phyloP scores from a whole-genome alignment of 2,888 invertebrate species.

The Sarcophaga caerulescens region DNA sequence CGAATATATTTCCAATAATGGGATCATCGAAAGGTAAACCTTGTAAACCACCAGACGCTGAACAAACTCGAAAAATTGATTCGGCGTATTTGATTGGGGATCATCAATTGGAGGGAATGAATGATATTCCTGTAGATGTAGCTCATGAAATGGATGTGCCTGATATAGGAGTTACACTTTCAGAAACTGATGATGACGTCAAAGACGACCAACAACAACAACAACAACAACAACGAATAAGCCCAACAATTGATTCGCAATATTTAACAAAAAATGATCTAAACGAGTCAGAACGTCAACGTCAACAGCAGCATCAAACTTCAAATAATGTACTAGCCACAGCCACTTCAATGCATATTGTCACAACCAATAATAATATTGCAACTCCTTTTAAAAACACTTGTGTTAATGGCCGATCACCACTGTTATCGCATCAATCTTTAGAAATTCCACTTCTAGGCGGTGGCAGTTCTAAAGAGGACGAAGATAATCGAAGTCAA shows the following conservation, averaged over 20 bases:
- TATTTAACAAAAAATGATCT: no score
- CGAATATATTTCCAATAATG: conserved; percentile 5
- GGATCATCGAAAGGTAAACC: neutral
- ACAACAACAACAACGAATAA: no score
- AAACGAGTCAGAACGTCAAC: neutral
- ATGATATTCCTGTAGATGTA: neutral
- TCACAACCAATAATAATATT: neutral
- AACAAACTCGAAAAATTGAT: neutral
- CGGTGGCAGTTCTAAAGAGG: conserved; percentile 82
- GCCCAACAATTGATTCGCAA: no score
- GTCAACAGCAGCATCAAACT: neutral
- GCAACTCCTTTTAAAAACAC: neutral
- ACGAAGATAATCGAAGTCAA: conserved; percentile 92
- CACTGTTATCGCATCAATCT: conserved; percentile 80
- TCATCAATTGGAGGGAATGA: no score
- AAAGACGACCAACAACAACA: no score
- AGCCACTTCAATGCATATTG: neutral
- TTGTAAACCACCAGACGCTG: neutral
- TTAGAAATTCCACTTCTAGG: conserved; percentile 86
- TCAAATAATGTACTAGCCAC: conserved; percentile 3
- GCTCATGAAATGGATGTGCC: neutral
- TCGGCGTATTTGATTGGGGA: neutral
- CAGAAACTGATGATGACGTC: no score
- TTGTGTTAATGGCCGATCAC: conserved; percentile 72
- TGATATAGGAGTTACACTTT: no score